Conservation (phyloP, 2,113 vertebrate species). For the Nerophis ophidion region DNA sequence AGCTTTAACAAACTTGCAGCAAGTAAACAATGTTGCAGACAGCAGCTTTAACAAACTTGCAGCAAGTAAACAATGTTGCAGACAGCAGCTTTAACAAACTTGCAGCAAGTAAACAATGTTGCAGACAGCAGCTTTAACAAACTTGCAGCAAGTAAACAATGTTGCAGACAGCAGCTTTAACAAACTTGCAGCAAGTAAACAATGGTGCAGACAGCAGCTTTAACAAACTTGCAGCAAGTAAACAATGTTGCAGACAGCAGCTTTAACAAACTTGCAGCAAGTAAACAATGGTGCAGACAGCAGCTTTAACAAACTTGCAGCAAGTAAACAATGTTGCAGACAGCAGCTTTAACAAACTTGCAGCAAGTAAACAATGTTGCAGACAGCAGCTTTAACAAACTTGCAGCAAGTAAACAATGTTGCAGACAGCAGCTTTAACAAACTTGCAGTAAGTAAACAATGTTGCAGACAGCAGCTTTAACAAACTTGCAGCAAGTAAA, state of each 20-base stretch:
- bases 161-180: constrained; percentile 53
- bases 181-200: constrained; percentile 44
- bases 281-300: constrained; percentile 44
- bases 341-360: too few species aligned
- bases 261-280: too few species aligned
- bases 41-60: too few species aligned
- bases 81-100: constrained; percentile 61
- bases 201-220: constrained; percentile 52
- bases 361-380: constrained; percentile 41
- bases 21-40: constrained; percentile 39
- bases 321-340: constrained; percentile 37
- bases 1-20: too few species aligned
- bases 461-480: constrained; percentile 52
- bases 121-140: constrained; percentile 57
- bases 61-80: constrained; percentile 40
- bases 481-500: too few species aligned
- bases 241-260: constrained; percentile 49
- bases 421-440: constrained; percentile 55
- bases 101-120: constrained; percentile 42
- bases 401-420: constrained; percentile 43
- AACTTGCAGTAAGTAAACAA: constrained; percentile 46
- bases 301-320: too few species aligned
- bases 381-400: constrained; percentile 59
- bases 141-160: constrained; percentile 45
- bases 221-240: too few species aligned